Base-by-base conservation (phyloP, 2,888 invertebrate genomes). In the Alviniconcha strummeri region DNA sequence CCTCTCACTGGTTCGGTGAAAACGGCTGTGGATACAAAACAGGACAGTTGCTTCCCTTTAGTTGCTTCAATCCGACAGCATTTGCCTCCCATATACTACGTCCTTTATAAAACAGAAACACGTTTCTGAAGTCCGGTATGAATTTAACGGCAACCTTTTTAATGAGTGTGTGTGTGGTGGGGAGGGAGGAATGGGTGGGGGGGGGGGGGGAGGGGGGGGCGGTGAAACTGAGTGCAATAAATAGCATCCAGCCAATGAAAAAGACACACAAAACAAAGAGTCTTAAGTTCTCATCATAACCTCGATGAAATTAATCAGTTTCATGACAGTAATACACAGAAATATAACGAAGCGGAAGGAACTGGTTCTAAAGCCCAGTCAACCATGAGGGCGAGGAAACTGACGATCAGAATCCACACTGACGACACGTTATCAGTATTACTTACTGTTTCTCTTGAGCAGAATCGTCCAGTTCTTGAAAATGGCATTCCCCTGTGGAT, bases 381-480 rank as follows among this genome's bases (percentile, higher is more conserved):
- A 36, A 36, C 36, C 36, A 36, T 36, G 36, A 36, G 0, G 36
- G 3, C 36, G 36, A 36, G 36, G 3, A 36, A 36, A 36, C 0
- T 3, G 36, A 36, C 36, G 36, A 64, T 13, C 64, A 15, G 4
- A 9, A 64, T 3, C 64, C 64, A 64, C 64, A 64, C 9, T 15
- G 3, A 64, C 13, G 36, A 36, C 36, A 36, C 36, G 36, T 36
- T 36, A 36, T 64, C 6, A 7, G 6, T n/a, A 17, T 9, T 19
- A 82, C 82, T 77, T 36, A 82, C 82, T 67, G 5, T 60, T 36
- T 56, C 77, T 56, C 15, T 11, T 82, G 36, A 82, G 36, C 9
- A 54, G 9, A 56, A 82, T 77, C n/a, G 52, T 76, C 82, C 82
- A 82, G 19, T 55, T 67, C 17, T 67, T 60, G n/a, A 17, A 76